These are phyloP conservation scores for Synaphobranchus kaupii DNA, from an alignment of 2,797 vertebrate genomes.

Conservation along the genomic window DNA sequence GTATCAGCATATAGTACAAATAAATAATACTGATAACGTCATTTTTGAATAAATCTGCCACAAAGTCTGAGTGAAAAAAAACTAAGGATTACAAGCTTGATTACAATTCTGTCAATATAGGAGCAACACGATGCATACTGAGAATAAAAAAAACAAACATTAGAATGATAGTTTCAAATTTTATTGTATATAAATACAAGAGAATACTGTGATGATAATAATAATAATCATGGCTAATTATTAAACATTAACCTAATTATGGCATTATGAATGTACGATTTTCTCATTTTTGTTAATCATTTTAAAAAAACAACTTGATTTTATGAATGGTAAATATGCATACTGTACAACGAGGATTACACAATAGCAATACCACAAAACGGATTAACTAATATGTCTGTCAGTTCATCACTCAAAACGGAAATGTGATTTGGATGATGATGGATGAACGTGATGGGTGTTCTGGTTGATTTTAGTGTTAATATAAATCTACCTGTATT, in stretches of 20 bases:
- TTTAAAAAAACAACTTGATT: not conserved
- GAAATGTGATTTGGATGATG: constrained; percentile 19
- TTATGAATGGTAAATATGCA: constrained; percentile 4
- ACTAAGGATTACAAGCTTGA: not conserved
- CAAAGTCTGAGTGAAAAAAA: not conserved
- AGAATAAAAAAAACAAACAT: constrained; percentile 19
- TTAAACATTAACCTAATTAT: not conserved
- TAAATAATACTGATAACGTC: not conserved
- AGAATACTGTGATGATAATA: not conserved
- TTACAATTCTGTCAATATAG: not conserved
- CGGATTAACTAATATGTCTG: not conserved
- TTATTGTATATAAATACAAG: not conserved
- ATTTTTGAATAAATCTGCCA: not conserved
- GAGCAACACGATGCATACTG: not conserved
- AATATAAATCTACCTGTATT: constrained; percentile 61
- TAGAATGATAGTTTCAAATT: not conserved
- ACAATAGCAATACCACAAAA: not conserved
- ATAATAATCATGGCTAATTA: constrained; percentile 1
- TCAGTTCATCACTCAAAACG: not conserved
- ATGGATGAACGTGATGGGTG: constrained; percentile 21
- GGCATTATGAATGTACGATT: not conserved
- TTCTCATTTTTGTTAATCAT: not conserved
- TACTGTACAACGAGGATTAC: not conserved
- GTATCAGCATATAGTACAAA: not conserved
- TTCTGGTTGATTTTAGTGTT: constrained; percentile 51